Evolutionary conservation across 2,113 vertebrate genomes (phyloP).

Genomic region (Hemibagrus wyckioides): DNA sequence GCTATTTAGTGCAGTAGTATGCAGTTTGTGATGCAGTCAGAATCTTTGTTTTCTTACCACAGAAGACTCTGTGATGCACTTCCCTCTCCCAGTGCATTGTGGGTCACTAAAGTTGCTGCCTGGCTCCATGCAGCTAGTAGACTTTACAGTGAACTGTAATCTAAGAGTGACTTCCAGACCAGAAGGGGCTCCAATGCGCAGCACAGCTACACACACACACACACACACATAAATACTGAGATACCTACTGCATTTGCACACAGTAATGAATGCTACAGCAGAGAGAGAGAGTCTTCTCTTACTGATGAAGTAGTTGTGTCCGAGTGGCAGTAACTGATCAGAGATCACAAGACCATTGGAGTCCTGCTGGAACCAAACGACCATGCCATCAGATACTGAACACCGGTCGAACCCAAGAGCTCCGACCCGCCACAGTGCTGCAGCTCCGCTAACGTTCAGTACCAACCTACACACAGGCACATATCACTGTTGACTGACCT

Average conservation of each 20-base stretch:
- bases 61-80: conserved; percentile 83
- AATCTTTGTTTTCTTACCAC: conserved; percentile 73
- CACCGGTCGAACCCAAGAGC: conserved; percentile 85
- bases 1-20: background rate
- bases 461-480: conserved; percentile 73
- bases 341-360: conserved; percentile 85
- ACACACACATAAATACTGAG: conserved; percentile 5
- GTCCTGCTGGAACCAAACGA: conserved; percentile 83
- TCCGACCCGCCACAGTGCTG: conserved; percentile 88
- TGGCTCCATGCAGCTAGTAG: conserved; percentile 80
- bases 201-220: conserved; percentile 62
- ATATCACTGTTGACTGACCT: background rate
- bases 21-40: background rate
- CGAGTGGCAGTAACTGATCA: conserved; percentile 83
- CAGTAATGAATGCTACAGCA: background rate
- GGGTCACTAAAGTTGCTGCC: conserved; percentile 74
- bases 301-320: conserved; percentile 90
- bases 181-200: conserved; percentile 63
- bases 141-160: conserved; percentile 87
- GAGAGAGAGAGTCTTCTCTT: background rate
- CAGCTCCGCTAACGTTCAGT: conserved; percentile 84
- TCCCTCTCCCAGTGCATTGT: conserved; percentile 88
- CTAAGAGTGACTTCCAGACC: conserved; percentile 87
- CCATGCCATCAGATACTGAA: conserved; percentile 85
- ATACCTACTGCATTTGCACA: background rate